Conservation (phyloP, 2,113 vertebrate species). For the Acrocephalus arundinaceus region DNA sequence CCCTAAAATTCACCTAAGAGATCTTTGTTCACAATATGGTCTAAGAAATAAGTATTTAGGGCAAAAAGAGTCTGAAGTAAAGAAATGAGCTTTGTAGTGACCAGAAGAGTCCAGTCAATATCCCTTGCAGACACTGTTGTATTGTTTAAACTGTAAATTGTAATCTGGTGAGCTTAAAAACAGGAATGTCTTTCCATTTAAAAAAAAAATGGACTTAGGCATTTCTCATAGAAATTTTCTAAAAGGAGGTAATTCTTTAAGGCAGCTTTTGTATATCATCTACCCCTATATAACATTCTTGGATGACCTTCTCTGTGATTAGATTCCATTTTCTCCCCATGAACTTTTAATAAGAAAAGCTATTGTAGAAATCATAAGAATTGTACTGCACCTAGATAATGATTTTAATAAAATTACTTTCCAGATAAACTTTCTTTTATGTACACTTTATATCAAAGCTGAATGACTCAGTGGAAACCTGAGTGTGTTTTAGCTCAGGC, state of each 20-base stretch:
- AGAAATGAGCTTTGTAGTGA: background rate
- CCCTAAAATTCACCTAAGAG: background rate
- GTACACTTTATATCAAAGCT: background rate
- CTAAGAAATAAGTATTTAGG: background rate
- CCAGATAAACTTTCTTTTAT: background rate
- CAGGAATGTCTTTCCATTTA: background rate
- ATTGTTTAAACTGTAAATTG: background rate
- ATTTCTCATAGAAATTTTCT: background rate
- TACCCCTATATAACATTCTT: background rate
- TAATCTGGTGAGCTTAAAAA: background rate
- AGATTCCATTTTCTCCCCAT: background rate
- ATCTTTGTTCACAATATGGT: background rate
- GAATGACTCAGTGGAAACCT: background rate
- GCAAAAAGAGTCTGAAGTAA: background rate
- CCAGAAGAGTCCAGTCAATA: background rate
- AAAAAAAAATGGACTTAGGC: background rate
- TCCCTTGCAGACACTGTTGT: background rate
- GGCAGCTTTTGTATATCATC: background rate
- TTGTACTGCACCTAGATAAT: background rate
- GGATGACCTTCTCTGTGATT: background rate
- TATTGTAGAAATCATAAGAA: background rate
- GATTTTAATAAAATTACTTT: conserved; percentile 17
- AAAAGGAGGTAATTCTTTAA: background rate
- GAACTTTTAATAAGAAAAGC: conserved; percentile 30
- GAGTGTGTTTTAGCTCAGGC: background rate